These are phyloP conservation scores for Sebastes alutus DNA, from an alignment of 2,797 vertebrate genomes.

Conservation along the genomic window DNA sequence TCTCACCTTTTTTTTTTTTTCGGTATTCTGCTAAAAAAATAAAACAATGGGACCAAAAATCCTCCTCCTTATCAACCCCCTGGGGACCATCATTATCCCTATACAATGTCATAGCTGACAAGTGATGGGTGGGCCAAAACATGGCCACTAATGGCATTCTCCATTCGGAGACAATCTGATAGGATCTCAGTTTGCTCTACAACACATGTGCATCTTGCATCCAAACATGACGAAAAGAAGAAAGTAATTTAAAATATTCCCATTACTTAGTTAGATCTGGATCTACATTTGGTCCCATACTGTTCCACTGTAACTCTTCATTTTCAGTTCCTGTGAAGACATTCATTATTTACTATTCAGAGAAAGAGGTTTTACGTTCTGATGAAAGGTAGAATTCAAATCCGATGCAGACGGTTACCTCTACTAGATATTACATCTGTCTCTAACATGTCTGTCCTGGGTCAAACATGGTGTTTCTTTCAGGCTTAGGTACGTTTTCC, in stretches of 20 bases:
- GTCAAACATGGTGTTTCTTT: not conserved
- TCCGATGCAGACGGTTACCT: not conserved
- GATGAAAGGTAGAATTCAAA: not conserved
- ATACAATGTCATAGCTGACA: too few relatives aligned
- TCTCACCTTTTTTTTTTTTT: not conserved
- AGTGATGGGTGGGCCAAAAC: too few relatives aligned
- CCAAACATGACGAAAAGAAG: not conserved
- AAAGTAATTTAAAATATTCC: not conserved
- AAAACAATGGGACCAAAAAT: not conserved
- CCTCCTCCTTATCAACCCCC: not conserved
- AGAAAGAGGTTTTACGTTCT: not conserved
- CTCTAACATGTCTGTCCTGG: not conserved
- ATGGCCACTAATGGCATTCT: not conserved
- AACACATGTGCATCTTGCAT: not conserved
- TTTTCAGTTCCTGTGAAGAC: not conserved
- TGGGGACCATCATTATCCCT: not conserved
- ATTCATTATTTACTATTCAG: not conserved
- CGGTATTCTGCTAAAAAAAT: not conserved
- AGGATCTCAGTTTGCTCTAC: not conserved
- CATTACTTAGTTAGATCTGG: not conserved
- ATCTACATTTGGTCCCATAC: not conserved
- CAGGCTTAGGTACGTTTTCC: not conserved
- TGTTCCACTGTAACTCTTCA: not conserved
- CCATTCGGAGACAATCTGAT: accelerated
- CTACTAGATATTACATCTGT: not conserved